Conservation (phyloP, 1,140 invertebrate species). For the Drosophila lini region DNA sequence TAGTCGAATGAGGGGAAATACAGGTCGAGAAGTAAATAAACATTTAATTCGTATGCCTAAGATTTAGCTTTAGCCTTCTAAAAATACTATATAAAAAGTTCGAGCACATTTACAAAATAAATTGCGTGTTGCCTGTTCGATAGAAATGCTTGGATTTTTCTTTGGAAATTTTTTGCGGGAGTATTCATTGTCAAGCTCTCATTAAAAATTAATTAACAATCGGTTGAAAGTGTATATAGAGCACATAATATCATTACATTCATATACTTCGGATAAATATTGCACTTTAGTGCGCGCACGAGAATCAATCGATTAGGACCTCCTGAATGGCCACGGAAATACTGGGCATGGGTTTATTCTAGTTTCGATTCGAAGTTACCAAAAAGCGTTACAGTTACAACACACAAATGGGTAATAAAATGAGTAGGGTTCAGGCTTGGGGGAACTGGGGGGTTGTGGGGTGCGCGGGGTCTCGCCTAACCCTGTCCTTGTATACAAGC, state of each 20-base stretch:
- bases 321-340: conserved; percentile 55
- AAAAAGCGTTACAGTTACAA: conserved; percentile 34
- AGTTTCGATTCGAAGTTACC: conserved; percentile 39
- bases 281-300: conserved; percentile 63
- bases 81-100: conserved; percentile 67
- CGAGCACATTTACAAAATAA: conserved; percentile 65
- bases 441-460: neutral
- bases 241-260: conserved; percentile 67
- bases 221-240: conserved; percentile 63
- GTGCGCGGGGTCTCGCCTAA: conserved; percentile 4
- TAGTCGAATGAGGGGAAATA: conserved; percentile 13
- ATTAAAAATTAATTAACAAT: conserved; percentile 83
- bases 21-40: conserved; percentile 47
- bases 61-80: conserved; percentile 40
- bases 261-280: conserved; percentile 41
- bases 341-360: conserved; percentile 48
- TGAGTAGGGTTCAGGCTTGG: conserved; percentile 10
- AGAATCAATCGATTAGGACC: conserved; percentile 56
- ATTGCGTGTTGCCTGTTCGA: conserved; percentile 30
- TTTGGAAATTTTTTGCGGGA: conserved; percentile 46
- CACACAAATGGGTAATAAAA: conserved; percentile 60
- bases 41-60: conserved; percentile 30
- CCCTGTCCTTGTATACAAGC: conserved; percentile 67
- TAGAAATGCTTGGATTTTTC: conserved; percentile 43
- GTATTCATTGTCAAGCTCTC: conserved; percentile 72